These are phyloP conservation scores for Sakesphorus luctuosus DNA, from an alignment of 2,113 vertebrate species.

Conservation along the genomic window DNA sequence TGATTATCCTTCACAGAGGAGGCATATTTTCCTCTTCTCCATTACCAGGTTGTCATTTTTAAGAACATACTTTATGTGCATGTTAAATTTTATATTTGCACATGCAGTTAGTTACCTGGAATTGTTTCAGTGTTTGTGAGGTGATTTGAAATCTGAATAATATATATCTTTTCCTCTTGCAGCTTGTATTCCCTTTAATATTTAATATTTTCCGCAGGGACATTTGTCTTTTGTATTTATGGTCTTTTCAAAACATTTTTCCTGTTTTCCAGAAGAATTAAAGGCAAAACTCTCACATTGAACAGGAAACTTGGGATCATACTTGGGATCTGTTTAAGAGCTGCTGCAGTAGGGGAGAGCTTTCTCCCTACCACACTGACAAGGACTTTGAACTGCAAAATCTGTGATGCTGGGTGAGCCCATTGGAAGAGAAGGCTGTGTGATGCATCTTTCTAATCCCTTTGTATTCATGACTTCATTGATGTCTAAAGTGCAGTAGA, in stretches of 20 bases:
- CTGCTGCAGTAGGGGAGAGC: not conserved
- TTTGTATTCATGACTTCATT: not conserved
- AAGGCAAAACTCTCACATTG: not conserved
- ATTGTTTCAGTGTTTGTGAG: not conserved
- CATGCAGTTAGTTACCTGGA: constrained; percentile 4
- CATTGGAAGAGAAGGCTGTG: not conserved
- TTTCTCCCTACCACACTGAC: not conserved
- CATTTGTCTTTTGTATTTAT: not conserved
- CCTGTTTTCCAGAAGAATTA: not conserved
- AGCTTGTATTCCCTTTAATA: constrained; percentile 7
- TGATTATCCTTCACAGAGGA: not conserved
- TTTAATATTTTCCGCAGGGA: not conserved
- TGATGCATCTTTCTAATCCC: not conserved
- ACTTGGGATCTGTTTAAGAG: accelerated
- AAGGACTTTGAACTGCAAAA: not conserved
- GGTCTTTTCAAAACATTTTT: not conserved
- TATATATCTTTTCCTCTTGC: not conserved
- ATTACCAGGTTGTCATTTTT: constrained; percentile 25
- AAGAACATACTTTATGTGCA: constrained; percentile 11
- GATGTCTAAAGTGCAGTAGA: not conserved
- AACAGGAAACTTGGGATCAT: not conserved
- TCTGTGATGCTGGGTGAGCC: not conserved
- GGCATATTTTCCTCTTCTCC: constrained; percentile 11
- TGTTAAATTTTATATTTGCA: constrained; percentile 31
- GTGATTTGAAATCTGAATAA: not conserved